Percentiles rank a stretch among this genome's conserved stretches.
Evolutionary conservation across 1,140 invertebrate genomes (phyloP).

Genomic region (Drosophila repletoides): DNA sequence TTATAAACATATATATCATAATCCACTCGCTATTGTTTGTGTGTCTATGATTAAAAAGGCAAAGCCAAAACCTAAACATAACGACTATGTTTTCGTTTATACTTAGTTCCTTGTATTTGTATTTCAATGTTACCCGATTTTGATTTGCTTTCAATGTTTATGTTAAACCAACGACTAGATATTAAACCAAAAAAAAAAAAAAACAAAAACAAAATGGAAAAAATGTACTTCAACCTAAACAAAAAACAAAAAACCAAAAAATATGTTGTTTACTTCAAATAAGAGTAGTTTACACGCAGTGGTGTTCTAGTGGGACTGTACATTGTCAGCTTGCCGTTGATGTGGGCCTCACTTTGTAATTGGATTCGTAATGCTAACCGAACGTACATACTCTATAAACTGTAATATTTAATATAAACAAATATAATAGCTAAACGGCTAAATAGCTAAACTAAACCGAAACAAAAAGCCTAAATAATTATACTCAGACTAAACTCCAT

Average conservation of each 20-base stretch:
- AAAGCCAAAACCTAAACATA: constrained; percentile 51
- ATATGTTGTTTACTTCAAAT: constrained; percentile 81
- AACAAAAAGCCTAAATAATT: constrained; percentile 61
- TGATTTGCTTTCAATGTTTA: constrained; percentile 74
- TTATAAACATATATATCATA: constrained; percentile 54
- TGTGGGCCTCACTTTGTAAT: constrained; percentile 85
- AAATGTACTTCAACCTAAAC: constrained; percentile 28
- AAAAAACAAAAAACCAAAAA: constrained; percentile 40
- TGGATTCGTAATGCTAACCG: constrained; percentile 80
- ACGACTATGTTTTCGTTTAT: constrained; percentile 37
- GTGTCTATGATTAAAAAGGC: constrained; percentile 58
- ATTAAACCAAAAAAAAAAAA: constrained; percentile 41
- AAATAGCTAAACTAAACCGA: constrained; percentile 30
- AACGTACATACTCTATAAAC: constrained; percentile 56
- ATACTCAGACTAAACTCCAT: constrained; percentile 65
- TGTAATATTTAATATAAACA: constrained; percentile 57
- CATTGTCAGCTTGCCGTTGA: constrained; percentile 86
- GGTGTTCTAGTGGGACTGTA: constrained; percentile 84
- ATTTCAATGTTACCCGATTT: constrained; percentile 70
- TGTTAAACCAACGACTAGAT: constrained; percentile 53
- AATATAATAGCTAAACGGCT: constrained; percentile 39
- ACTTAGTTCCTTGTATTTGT: constrained; percentile 56
- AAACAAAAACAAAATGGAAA: constrained; percentile 35
- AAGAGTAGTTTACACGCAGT: constrained; percentile 83
- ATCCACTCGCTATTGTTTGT: constrained; percentile 80